A percentile compares a stretch with the other conserved stretches of the same genome.
Evolutionary conservation across 2,113 vertebrate species (phyloP).

Genomic region (Nipponia nippon): DNA sequence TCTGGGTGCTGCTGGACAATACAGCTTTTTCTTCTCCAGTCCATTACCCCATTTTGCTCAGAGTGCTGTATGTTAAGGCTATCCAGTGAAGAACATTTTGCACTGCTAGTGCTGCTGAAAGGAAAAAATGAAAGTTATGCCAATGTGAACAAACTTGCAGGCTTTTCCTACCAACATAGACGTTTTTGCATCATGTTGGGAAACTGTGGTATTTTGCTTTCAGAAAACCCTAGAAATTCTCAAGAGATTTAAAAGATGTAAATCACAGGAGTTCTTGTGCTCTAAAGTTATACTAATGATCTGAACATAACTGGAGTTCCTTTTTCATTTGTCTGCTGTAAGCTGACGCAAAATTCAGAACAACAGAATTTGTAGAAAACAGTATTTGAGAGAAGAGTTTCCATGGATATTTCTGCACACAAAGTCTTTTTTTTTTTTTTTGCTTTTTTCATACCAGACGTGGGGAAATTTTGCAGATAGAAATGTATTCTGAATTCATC

Average conservation of each 20-base stretch:
- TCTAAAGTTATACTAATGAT: not conserved
- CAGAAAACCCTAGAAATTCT: not conserved
- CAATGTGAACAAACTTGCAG: not conserved
- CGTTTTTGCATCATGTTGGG: not conserved
- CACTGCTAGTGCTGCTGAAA: slow-evolving; percentile 62
- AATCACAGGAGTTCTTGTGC: not conserved
- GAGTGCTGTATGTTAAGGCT: slow-evolving; percentile 68
- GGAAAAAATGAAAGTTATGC: not conserved
- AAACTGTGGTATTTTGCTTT: not conserved
- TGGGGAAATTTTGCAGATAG: not conserved
- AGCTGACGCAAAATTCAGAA: not conserved
- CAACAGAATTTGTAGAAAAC: not conserved
- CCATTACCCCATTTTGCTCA: slow-evolving; percentile 80
- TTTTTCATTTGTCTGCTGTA: not conserved
- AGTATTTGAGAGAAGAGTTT: not conserved
- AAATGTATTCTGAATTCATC: not conserved
- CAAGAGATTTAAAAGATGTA: not conserved
- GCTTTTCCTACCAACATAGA: not conserved
- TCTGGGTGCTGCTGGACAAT: slow-evolving; percentile 70
- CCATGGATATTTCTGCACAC: not conserved
- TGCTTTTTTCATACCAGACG: not conserved
- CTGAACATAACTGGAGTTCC: not conserved
- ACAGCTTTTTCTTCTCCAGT: slow-evolving; percentile 82
- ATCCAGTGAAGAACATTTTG: slow-evolving; percentile 77
- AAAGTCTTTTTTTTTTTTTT: not conserved